phyloP scores from a whole-genome alignment of 2,797 vertebrate species.

The Lacerta viridis region DNA sequence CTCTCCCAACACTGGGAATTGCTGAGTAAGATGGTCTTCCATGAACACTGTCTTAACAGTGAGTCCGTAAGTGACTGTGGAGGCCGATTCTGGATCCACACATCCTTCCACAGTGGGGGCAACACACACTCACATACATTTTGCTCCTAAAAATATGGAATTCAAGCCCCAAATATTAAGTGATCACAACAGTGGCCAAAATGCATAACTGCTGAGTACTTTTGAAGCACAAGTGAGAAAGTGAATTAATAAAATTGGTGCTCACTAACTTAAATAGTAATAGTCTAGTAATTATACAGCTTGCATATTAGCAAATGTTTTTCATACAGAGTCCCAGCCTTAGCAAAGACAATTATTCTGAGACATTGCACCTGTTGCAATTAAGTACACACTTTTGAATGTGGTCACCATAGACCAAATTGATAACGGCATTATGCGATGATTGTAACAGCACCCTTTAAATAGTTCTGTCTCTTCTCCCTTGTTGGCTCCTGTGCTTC shows the following conservation, averaged over 20 bases:
- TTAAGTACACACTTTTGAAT: rapidly evolving
- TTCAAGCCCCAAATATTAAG: background rate
- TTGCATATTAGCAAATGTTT: background rate
- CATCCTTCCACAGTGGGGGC: too few relatives aligned
- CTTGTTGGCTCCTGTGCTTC: too few relatives aligned
- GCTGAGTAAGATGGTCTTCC: too few relatives aligned
- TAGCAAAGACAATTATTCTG: background rate
- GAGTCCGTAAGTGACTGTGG: too few relatives aligned
- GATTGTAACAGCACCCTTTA: background rate
- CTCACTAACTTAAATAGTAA: background rate
- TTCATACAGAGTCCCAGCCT: background rate
- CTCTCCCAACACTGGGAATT: too few relatives aligned
- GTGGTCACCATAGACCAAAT: background rate
- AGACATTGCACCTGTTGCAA: background rate
- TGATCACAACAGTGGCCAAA: background rate
- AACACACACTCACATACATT: too few relatives aligned
- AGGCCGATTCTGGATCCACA: too few relatives aligned
- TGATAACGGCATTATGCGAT: background rate
- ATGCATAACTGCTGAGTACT: background rate
- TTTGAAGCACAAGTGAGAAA: background rate
- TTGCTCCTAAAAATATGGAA: background rate
- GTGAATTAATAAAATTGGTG: background rate
- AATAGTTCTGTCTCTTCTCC: too few relatives aligned
- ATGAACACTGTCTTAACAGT: too few relatives aligned
- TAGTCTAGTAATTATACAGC: background rate